These are phyloP conservation scores for Scaeva pyrastri DNA, from an alignment of 2,888 invertebrate genomes.

Conservation along the genomic window DNA sequence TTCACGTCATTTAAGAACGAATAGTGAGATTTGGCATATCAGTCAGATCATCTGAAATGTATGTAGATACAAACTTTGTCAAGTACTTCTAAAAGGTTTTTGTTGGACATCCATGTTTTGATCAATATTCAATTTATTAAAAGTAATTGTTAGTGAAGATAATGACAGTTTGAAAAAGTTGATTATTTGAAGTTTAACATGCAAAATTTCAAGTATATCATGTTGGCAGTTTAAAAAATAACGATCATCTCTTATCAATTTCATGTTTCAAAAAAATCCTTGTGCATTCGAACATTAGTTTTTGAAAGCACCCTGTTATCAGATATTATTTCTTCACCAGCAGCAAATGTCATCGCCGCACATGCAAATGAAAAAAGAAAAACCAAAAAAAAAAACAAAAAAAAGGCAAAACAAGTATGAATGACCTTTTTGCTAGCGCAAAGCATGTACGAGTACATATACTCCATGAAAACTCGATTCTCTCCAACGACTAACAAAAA, in stretches of 20 bases:
- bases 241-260: neutral
- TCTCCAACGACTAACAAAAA: constrained; percentile 51
- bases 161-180: too few species aligned
- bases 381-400: constrained; percentile 33
- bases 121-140: too few species aligned
- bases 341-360: constrained; percentile 67
- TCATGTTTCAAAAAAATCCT: neutral
- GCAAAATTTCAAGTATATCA: too few species aligned
- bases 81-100: too few species aligned
- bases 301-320: constrained; percentile 65
- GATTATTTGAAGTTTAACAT: too few species aligned
- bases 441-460: constrained; percentile 56
- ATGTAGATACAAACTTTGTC: too few species aligned
- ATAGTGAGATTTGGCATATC: too few species aligned
- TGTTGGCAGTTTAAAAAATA: neutral
- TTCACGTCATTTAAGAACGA: too few species aligned
- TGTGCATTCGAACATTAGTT: neutral
- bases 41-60: too few species aligned
- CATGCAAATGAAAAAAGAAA: constrained; percentile 64
- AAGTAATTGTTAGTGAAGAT: too few species aligned
- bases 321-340: constrained; percentile 49
- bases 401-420: constrained; percentile 71
- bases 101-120: too few species aligned
- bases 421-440: constrained; percentile 75
- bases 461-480: constrained; percentile 67